phyloP scores from a whole-genome alignment of 2,888 invertebrate species.

The Xestia c-nigrum region DNA sequence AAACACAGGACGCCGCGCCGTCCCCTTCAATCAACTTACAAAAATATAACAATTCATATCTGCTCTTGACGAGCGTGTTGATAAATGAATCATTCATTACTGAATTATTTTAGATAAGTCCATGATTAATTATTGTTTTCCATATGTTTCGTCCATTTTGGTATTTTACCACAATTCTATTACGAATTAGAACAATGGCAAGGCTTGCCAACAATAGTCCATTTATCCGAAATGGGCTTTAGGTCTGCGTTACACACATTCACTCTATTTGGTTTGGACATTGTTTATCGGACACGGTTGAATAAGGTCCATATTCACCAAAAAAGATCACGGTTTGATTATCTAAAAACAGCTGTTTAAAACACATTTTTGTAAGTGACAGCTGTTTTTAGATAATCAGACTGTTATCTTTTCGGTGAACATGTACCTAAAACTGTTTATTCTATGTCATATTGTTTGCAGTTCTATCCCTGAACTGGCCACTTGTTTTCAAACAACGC shows the following conservation, averaged over 20 bases:
- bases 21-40: conserved; percentile 27
- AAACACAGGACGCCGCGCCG: background rate
- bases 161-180: conserved; percentile 20
- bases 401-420: no score
- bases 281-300: conserved; percentile 47
- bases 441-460: conserved; percentile 36
- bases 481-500: conserved; percentile 37
- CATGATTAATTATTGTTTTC: conserved; percentile 21
- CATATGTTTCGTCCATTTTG: conserved; percentile 17
- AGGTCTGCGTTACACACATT: conserved; percentile 13
- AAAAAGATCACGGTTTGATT: no score
- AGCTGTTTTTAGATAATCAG: no score
- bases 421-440: no score
- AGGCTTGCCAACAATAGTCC: conserved; percentile 42
- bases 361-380: no score
- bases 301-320: conserved; percentile 7
- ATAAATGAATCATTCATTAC: conserved; percentile 33
- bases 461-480: conserved; percentile 10
- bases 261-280: conserved; percentile 31
- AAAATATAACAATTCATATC: conserved; percentile 7
- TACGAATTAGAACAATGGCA: conserved; percentile 35
- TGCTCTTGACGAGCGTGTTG: conserved; percentile 1
- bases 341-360: no score
- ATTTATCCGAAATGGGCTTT: conserved; percentile 39
- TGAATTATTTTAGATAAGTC: conserved; percentile 29